Evolutionary conservation across 1,140 invertebrate species (phyloP), one percentile per base, ranked within the genome.

Genomic region (Tetranychus urticae): DNA sequence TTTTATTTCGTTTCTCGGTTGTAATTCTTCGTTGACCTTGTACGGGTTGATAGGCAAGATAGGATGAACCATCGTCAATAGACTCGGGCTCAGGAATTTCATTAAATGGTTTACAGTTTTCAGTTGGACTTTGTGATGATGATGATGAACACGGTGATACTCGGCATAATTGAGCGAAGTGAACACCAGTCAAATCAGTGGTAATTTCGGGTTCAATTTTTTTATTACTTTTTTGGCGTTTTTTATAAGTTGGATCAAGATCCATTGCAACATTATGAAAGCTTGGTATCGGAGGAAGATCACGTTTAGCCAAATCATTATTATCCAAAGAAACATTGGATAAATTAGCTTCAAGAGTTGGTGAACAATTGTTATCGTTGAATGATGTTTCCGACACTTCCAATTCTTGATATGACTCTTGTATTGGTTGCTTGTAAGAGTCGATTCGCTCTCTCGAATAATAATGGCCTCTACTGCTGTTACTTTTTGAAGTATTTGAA

Each of bases 201-300:
- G 39, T 3, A 14, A 31, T 52, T 4, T 6, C 48, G 42, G 31
- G n/a, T 56, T 54, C 31, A 7, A 8, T 6, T 23, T 23, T 52
- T 54, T 31, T 33, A 45, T 34, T 31, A 23, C 36, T 45, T 60
- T 2, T 46, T 36, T 58, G 34, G 57, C 50, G 33, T 56, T 57
- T n/a, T 31, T 66, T 62, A 66, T 78, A 79, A 4, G 78, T 79
- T 4, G 78, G 78, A 68, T 79, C 78, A 48, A 79, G 77, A 34
- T 76, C 77, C 70, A 77, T 77, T 4, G 77, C 77, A 66, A 79
- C 79, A 64, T 79, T 79, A 14, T 71, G 59, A 45, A 50, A 60
- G 4, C 34, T 36, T 33, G 58, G 63, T 13, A 36, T 34, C 13
- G 55, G 48, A 13, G 55, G 55, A 31, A 61, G 10, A 31, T 13